These are phyloP conservation scores for Drosophila borborema DNA, from an alignment of 2,888 invertebrate genomes.

Conservation along the genomic window DNA sequence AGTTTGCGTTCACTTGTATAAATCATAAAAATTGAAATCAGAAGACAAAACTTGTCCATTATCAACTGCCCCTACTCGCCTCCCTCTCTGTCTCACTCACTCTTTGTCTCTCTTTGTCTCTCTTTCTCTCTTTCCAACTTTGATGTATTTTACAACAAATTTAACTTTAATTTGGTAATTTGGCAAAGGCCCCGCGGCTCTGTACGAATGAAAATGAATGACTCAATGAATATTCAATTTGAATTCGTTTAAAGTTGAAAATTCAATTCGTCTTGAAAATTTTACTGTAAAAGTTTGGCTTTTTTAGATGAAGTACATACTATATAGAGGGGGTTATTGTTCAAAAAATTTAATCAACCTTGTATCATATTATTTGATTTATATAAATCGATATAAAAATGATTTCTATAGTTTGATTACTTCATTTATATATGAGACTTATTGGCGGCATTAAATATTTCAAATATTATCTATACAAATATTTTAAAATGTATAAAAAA, in stretches of 20 bases:
- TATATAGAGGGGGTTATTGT: background rate
- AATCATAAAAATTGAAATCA: slow-evolving; percentile 62
- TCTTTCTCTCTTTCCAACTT: slow-evolving; percentile 25
- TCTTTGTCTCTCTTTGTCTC: background rate
- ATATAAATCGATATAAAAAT: too few relatives aligned
- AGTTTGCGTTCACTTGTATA: slow-evolving; percentile 50
- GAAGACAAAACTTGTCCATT: slow-evolving; percentile 70
- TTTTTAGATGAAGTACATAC: background rate
- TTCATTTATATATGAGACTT: too few relatives aligned
- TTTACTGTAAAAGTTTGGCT: slow-evolving; percentile 22
- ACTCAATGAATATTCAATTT: slow-evolving; percentile 71
- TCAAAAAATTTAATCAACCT: background rate
- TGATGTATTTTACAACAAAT: slow-evolving; percentile 72
- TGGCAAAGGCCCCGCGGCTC: slow-evolving; percentile 29
- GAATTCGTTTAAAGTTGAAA: slow-evolving; percentile 48
- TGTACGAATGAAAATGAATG: slow-evolving; percentile 30
- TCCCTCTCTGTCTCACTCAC: background rate
- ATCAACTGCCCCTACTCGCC: slow-evolving; percentile 16
- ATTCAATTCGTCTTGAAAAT: slow-evolving; percentile 33
- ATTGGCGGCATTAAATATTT: too few relatives aligned
- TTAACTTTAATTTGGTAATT: slow-evolving; percentile 77
- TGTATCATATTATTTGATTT: background rate
- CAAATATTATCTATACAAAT: too few relatives aligned
- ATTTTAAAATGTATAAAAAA: too few relatives aligned
- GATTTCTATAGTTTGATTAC: too few relatives aligned